A percentile compares a stretch with the other conserved stretches of the same genome.
Evolutionary conservation across 1,140 invertebrate genomes (phyloP).

Genomic region (Scaptomyza hsui): DNA sequence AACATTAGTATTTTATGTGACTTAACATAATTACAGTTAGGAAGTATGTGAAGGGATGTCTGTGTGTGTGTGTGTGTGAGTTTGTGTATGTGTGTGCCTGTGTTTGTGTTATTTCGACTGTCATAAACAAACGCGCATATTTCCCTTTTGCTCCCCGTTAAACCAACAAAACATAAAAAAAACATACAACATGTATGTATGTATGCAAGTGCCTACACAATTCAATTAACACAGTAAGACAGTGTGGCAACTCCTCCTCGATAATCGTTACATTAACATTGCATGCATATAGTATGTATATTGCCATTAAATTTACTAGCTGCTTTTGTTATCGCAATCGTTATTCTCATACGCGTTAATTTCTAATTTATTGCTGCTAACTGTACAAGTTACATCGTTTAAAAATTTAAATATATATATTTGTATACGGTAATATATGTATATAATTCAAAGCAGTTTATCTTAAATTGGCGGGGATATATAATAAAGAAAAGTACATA

Average conservation of each 20-base stretch:
- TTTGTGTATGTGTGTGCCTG: neutral
- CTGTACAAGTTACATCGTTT: conserved; percentile 41
- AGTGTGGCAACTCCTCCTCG: conserved; percentile 7
- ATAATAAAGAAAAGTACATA: conserved; percentile 5
- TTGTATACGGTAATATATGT: too few species aligned
- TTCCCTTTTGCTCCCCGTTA: neutral
- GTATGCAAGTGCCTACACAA: neutral
- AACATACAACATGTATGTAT: neutral
- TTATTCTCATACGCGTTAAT: conserved; percentile 9
- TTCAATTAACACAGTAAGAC: neutral
- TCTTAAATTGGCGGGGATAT: conserved; percentile 4
- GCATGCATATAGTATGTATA: conserved; percentile 28
- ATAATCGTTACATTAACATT: conserved; percentile 25
- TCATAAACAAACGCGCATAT: neutral
- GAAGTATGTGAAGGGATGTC: conserved; percentile 6
- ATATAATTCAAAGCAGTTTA: conserved; percentile 1
- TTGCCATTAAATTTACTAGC: conserved; percentile 40
- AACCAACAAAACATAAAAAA: neutral
- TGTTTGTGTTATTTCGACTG: too few species aligned
- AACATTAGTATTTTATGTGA: conserved; percentile 35
- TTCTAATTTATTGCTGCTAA: conserved; percentile 35
- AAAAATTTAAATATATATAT: conserved; percentile 17
- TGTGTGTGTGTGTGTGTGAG: neutral
- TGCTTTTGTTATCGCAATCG: neutral
- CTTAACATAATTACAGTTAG: conserved; percentile 42